These are phyloP conservation scores for Calonectris borealis DNA, from an alignment of 2,113 vertebrate species.

Conservation along the genomic window DNA sequence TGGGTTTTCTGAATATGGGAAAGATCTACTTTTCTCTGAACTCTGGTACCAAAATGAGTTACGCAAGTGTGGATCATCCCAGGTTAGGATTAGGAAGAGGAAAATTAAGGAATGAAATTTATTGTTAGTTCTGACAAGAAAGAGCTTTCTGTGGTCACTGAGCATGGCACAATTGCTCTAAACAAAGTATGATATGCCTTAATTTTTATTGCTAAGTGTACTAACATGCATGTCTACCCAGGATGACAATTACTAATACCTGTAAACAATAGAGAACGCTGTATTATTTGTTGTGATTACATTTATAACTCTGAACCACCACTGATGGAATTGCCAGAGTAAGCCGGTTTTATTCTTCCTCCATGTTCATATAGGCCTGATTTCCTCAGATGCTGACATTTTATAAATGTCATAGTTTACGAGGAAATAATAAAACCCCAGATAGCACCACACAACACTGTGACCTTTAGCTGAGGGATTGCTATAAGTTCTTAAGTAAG, in stretches of 20 bases:
- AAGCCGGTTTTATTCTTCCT: neutral
- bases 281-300: neutral
- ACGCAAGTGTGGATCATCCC: no score
- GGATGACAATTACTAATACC: neutral
- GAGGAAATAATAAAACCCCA: conserved; percentile 70
- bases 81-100: neutral
- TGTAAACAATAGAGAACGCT: neutral
- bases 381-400: conserved; percentile 68
- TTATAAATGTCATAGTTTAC: conserved; percentile 75
- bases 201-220: neutral
- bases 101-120: neutral
- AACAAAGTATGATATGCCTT: neutral
- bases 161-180: neutral
- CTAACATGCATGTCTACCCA: neutral
- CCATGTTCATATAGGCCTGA: neutral
- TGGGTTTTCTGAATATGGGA: neutral
- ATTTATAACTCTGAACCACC: neutral
- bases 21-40: neutral
- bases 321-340: neutral
- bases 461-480: conserved; percentile 71
- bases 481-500: conserved; percentile 52
- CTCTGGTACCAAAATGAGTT: neutral
- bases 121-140: neutral
- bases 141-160: neutral
- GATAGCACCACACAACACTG: conserved; percentile 55